Conservation (phyloP, 53 echinoderm and acorn worm species). For the Echinarachnius parma region DNA sequence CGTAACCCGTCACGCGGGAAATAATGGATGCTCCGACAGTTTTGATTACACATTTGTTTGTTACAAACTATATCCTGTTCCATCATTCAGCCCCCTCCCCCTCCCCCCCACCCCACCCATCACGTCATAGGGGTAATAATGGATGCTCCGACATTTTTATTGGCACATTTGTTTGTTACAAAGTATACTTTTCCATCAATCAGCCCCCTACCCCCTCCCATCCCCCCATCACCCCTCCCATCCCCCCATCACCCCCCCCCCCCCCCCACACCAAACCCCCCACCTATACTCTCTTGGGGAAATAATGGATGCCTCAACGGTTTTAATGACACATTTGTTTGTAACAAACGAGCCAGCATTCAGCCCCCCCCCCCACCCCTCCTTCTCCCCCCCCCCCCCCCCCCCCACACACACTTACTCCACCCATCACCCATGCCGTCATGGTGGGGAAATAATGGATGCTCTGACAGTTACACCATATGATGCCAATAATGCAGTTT, state of each 20-base stretch:
- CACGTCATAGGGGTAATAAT: too few relatives aligned
- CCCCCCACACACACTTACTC: neutral
- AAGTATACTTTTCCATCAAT: too few relatives aligned
- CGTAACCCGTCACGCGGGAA: too few relatives aligned
- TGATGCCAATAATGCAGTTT: too few relatives aligned
- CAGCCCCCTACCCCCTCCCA: neutral
- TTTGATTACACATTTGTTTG: neutral
- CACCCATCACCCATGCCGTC: neutral
- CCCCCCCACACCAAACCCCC: neutral
- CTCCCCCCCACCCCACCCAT: neutral
- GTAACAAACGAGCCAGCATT: neutral
- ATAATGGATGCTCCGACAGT: too few relatives aligned
- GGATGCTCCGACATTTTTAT: too few relatives aligned
- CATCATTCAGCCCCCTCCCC: neutral
- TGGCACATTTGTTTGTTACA: too few relatives aligned
- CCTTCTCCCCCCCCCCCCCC: neutral
- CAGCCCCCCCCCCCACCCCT: neutral
- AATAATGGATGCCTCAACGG: neutral
- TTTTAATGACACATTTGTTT: too few relatives aligned
- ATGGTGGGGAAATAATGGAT: too few relatives aligned
- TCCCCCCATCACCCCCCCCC: neutral
- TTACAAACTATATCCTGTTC: neutral
- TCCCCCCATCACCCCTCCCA: neutral
- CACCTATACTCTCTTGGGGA: neutral
- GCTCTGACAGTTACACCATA: neutral